phyloP scores from a whole-genome alignment of 2,113 vertebrate genomes.

The Rhinolophus sinicus region DNA sequence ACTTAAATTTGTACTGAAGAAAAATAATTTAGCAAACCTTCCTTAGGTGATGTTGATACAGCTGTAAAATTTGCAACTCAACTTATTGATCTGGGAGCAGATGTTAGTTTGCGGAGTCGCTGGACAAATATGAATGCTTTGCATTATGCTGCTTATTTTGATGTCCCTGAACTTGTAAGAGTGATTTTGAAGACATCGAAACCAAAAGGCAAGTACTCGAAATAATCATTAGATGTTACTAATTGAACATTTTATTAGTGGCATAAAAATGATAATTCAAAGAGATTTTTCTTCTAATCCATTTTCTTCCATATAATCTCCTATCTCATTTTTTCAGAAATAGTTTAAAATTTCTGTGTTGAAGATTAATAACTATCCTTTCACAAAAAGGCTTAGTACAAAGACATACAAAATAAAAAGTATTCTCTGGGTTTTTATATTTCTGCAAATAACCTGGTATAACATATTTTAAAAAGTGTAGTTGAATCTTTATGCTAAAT shows the following conservation, averaged over 20 bases:
- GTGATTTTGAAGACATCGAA: constrained; percentile 93
- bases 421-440: neutral
- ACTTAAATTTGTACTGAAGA: neutral
- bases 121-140: constrained; percentile 99
- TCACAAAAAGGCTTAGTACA: constrained; percentile 25
- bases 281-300: neutral
- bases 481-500: neutral
- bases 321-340: neutral
- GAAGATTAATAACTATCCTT: neutral
- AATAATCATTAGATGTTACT: neutral
- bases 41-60: constrained; percentile 93
- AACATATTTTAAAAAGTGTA: neutral
- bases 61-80: constrained; percentile 93
- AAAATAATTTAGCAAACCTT: constrained; percentile 61
- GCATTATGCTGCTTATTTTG: constrained; percentile 98
- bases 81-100: constrained; percentile 93
- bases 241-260: neutral
- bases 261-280: neutral
- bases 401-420: neutral
- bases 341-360: constrained; percentile 28
- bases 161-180: constrained; percentile 94
- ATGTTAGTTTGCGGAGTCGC: constrained; percentile 93
- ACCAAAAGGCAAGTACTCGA: constrained; percentile 91
- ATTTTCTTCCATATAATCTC: neutral
- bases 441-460: neutral